These are phyloP conservation scores for Perdix hodgsoniae DNA, from an alignment of 2,797 vertebrate species.

Conservation along the genomic window DNA sequence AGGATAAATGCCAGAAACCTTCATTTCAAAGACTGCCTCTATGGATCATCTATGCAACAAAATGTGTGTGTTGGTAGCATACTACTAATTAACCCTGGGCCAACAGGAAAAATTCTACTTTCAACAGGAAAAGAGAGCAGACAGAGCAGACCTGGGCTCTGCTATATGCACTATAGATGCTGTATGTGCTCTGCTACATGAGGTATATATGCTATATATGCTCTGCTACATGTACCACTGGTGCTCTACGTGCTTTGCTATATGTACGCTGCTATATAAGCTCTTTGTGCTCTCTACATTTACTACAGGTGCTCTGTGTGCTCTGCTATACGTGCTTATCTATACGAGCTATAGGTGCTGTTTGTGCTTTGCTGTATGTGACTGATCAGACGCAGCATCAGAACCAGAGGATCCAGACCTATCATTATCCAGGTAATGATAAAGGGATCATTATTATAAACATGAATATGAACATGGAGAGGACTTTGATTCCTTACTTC, in stretches of 20 bases:
- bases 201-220: too few species aligned
- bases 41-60: background rate
- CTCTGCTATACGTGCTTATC: too few species aligned
- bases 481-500: background rate
- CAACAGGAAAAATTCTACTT: background rate
- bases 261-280: too few species aligned
- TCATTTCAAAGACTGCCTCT: background rate
- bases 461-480: rapidly evolving
- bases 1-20: background rate
- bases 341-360: too few species aligned
- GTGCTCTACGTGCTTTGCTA: too few species aligned
- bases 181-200: background rate
- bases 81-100: background rate
- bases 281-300: background rate
- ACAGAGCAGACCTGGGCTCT: background rate
- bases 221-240: background rate
- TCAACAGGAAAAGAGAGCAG: background rate
- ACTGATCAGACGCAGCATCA: rapidly evolving
- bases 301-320: background rate
- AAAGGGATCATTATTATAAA: background rate
- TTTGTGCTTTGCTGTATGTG: too few species aligned
- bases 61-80: background rate
- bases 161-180: too few species aligned
- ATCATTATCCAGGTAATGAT: too few species aligned
- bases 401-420: background rate